A percentile compares a stretch with the other conserved stretches of the same genome.
Evolutionary conservation across 2,113 vertebrate genomes (phyloP).

Genomic region (Okapia johnstoni): DNA sequence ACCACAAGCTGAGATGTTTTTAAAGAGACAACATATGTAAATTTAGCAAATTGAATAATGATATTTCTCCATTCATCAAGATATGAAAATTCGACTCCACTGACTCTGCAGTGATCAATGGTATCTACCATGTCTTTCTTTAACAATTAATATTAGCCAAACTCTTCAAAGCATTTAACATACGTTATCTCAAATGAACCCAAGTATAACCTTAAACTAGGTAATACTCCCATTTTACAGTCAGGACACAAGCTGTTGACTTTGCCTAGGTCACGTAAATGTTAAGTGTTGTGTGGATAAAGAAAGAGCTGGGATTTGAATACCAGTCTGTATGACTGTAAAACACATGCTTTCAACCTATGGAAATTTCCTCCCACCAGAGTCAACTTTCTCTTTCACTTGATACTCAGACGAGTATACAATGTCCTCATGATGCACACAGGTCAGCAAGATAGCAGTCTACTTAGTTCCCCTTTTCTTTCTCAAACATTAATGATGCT

Average conservation of each 20-base stretch:
- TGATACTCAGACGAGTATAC: not conserved
- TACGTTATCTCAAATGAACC: not conserved
- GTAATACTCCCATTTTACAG: not conserved
- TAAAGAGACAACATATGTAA: not conserved
- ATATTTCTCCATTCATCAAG: conserved; percentile 1
- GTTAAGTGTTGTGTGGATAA: not conserved
- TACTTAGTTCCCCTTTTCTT: not conserved
- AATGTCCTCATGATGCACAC: not conserved
- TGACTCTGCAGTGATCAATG: not conserved
- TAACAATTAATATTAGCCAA: not conserved
- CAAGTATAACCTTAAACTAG: not conserved
- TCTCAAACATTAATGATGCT: conserved; percentile 49
- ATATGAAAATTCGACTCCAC: not conserved
- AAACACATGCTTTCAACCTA: not conserved
- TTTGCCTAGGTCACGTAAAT: not conserved
- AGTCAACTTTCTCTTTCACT: conserved; percentile 10
- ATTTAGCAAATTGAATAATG: not conserved
- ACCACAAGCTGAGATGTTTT: not conserved
- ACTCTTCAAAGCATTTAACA: not conserved
- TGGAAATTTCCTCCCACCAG: not conserved
- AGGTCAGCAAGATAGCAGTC: not conserved
- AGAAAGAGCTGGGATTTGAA: not conserved
- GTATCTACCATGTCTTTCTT: not conserved
- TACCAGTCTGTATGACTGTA: not conserved
- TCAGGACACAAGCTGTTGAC: not conserved